A percentile compares a stretch with the other conserved stretches of the same genome.
These are phyloP conservation scores for Poecilia picta DNA, from an alignment of 2,797 vertebrate species.

Conservation along the genomic window DNA sequence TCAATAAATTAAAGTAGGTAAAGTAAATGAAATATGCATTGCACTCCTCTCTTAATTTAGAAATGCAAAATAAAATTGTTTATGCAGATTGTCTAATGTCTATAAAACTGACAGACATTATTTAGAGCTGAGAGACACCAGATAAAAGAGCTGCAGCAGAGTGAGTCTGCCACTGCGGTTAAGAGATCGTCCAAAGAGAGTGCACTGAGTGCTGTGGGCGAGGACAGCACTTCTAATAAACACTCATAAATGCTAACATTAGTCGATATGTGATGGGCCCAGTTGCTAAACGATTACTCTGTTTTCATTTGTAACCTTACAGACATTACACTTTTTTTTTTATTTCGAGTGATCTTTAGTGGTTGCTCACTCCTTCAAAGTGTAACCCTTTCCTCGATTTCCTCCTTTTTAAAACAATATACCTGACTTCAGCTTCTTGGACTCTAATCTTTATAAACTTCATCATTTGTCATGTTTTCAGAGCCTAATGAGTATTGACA, in stretches of 20 bases:
- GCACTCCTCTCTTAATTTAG: background rate
- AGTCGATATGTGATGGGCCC: background rate
- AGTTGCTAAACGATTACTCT: background rate
- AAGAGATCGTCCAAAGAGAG: background rate
- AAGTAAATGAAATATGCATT: background rate
- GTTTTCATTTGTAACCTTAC: background rate
- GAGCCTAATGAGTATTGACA: background rate
- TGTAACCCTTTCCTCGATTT: background rate
- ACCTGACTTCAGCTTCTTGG: background rate
- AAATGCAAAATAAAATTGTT: background rate
- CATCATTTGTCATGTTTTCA: background rate
- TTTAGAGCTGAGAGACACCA: background rate
- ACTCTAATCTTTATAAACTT: background rate
- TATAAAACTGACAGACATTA: background rate
- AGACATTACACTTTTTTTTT: background rate
- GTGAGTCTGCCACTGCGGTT: background rate
- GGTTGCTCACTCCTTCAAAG: background rate
- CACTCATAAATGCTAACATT: slow-evolving; percentile 1
- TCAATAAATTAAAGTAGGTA: background rate
- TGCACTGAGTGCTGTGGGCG: background rate
- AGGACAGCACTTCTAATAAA: background rate
- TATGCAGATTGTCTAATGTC: background rate
- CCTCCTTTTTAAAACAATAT: background rate
- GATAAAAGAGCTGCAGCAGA: background rate
- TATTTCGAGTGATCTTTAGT: background rate